These are phyloP conservation scores for Podiceps cristatus DNA, from an alignment of 2,113 vertebrate genomes.

Conservation along the genomic window DNA sequence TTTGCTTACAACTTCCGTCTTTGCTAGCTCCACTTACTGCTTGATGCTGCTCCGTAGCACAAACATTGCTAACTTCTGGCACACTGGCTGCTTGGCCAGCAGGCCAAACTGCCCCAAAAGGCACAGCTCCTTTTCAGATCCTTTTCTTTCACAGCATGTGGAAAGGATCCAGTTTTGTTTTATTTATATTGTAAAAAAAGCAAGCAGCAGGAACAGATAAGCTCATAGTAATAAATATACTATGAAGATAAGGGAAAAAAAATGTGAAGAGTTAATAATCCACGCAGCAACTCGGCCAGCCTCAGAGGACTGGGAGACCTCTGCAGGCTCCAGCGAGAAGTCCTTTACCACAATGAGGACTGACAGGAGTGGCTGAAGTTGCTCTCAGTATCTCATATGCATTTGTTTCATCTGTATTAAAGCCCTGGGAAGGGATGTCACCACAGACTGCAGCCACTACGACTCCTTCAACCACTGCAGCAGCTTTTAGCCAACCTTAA, in stretches of 20 bases:
- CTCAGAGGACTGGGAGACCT: conserved; percentile 16
- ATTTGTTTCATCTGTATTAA: background rate
- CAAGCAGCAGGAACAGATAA: conserved; percentile 16
- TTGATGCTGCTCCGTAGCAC: background rate
- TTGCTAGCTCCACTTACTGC: background rate
- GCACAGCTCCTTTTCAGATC: background rate
- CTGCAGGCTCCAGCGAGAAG: conserved; percentile 51
- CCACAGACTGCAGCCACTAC: background rate
- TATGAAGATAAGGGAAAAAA: background rate
- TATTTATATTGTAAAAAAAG: background rate
- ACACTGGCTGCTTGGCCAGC: background rate
- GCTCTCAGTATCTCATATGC: background rate
- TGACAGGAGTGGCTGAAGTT: background rate
- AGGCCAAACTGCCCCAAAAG: background rate
- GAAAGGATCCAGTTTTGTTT: background rate
- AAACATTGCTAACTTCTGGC: background rate
- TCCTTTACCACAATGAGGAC: background rate
- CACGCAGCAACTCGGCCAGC: background rate
- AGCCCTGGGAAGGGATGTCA: background rate
- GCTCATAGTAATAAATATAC: background rate
- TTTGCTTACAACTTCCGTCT: background rate
- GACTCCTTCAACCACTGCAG: background rate
- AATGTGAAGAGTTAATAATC: background rate
- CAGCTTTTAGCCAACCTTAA: background rate
- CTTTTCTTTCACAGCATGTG: background rate